Conservation (phyloP, 1,140 invertebrate species). For the Luehdorfia chinensis region DNA sequence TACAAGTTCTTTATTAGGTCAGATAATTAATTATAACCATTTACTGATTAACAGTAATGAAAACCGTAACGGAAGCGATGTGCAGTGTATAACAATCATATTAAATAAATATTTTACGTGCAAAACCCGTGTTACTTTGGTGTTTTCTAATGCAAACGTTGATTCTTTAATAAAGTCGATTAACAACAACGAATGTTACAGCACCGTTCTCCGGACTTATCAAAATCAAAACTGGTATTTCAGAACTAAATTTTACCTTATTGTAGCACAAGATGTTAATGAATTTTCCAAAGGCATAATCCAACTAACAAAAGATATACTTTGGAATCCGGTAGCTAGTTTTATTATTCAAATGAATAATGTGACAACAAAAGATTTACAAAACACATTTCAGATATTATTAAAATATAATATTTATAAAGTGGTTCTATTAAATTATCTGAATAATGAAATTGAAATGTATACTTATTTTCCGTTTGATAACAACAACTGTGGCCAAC, state of each 20-base stretch:
- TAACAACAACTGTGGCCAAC: conserved; percentile 28
- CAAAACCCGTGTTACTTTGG: neutral
- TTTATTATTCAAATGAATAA: conserved; percentile 26
- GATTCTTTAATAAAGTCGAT: conserved; percentile 10
- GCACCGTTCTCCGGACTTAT: conserved; percentile 24
- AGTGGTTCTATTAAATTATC: conserved; percentile 22
- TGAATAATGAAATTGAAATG: conserved; percentile 19
- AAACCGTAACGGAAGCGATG: neutral
- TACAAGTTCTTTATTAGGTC: no score
- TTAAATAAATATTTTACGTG: conserved; percentile 1
- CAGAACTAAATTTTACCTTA: conserved; percentile 28
- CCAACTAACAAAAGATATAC: conserved; percentile 25
- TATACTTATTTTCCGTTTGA: conserved; percentile 34
- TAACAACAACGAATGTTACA: conserved; percentile 20
- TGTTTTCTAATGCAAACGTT: neutral
- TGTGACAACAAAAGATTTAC: conserved; percentile 13
- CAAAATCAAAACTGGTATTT: conserved; percentile 17
- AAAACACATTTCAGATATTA: conserved; percentile 22
- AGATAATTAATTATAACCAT: no score
- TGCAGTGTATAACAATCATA: conserved; percentile 1
- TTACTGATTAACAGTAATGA: no score
- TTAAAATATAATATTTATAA: conserved; percentile 27
- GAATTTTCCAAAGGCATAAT: conserved; percentile 22
- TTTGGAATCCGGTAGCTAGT: conserved; percentile 36
- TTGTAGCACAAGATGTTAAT: conserved; percentile 20